Evolutionary conservation across 2,797 vertebrate species (phyloP).

Genomic region (Myotis pilosus): DNA sequence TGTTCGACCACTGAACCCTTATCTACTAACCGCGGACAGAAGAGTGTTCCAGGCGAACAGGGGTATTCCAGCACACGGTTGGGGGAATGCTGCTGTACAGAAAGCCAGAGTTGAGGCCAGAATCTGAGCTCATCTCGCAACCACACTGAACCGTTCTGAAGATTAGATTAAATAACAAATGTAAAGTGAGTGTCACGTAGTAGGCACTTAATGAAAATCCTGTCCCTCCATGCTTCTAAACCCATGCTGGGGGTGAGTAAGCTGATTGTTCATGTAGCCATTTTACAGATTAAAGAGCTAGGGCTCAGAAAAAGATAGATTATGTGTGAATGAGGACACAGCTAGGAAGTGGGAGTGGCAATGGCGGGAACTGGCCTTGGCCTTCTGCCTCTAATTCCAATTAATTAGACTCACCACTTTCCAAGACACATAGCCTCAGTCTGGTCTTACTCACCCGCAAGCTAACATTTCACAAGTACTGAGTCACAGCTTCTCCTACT

Average conservation of each 20-base stretch:
- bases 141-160: not conserved
- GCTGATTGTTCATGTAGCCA: not conserved
- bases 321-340: not conserved
- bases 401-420: not conserved
- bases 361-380: not conserved
- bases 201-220: not conserved
- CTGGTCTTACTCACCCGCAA: not conserved
- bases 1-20: not conserved
- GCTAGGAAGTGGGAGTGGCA: not conserved
- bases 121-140: not conserved
- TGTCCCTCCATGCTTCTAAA: not conserved
- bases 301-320: not conserved
- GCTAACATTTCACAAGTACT: constrained; percentile 50
- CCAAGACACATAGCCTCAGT: not conserved
- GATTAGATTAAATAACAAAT: not conserved
- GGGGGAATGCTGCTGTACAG: too few relatives aligned
- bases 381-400: constrained; percentile 28
- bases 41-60: not conserved
- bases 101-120: not conserved
- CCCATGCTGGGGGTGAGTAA: not conserved
- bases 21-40: not conserved
- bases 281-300: not conserved
- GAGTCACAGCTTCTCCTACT: constrained; percentile 42
- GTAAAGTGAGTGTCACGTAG: not conserved
- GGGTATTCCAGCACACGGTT: not conserved